A percentile compares a stretch with the other conserved stretches of the same genome.
phyloP scores from a whole-genome alignment of 2,113 vertebrate species.

The Eupsittula cactorum region DNA sequence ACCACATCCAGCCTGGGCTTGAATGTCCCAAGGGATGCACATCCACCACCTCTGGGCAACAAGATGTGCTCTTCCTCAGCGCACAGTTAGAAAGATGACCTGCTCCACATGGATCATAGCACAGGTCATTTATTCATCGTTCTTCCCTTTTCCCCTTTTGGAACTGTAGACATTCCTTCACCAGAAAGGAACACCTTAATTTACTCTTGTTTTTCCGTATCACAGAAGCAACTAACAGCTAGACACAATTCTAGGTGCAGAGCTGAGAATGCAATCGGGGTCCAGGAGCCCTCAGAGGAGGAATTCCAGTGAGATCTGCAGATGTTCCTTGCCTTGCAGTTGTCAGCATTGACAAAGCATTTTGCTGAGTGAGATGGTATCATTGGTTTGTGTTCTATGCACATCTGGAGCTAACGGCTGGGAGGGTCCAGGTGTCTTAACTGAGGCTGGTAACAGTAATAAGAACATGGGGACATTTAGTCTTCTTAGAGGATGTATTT shows the following conservation, averaged over 20 bases:
- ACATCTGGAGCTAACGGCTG: too few species aligned
- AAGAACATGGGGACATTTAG: fast-evolving
- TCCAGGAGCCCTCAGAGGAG: neutral
- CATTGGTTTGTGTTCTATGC: neutral
- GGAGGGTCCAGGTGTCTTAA: neutral
- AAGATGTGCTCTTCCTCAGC: neutral
- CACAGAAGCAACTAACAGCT: neutral
- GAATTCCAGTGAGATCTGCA: neutral
- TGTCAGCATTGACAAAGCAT: neutral
- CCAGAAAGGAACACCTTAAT: neutral
- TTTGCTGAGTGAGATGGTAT: neutral
- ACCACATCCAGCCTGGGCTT: neutral
- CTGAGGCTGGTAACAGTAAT: neutral
- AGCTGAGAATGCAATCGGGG: neutral
- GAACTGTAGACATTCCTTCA: neutral
- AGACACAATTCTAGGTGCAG: neutral
- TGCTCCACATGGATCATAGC: fast-evolving
- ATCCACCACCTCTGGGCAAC: neutral
- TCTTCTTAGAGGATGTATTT: neutral
- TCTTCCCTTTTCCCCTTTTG: neutral
- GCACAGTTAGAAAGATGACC: fast-evolving
- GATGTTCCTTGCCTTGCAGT: neutral
- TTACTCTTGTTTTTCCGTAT: neutral
- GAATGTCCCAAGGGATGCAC: neutral
- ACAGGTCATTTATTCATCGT: neutral